Evolutionary conservation across 1,140 invertebrate species (phyloP), one percentile per base, ranked within the genome.

Genomic region (Zelostemma sp.): DNA sequence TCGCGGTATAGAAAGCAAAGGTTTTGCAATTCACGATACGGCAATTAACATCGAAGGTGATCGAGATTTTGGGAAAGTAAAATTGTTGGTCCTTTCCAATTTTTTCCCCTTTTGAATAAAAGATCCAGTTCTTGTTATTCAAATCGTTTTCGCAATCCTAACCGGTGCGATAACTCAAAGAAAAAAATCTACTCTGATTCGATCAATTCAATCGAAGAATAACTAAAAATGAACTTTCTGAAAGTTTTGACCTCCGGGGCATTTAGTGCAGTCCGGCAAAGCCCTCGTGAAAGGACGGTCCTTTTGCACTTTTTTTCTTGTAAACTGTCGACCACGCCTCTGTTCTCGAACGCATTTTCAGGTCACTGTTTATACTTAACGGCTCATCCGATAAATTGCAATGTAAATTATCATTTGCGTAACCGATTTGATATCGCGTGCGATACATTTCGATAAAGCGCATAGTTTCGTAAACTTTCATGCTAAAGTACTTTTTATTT

Each of bases 311-410:
- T 60, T 71, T 71, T 74, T 61, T 6, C 17, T 16, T 17, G 60
- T 46, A 41, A 58, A 56, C 56, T 45, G 33, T 28, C n/a, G 67
- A 71, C 72, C 72, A 67, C 72, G 64, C 72, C 72, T 55, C 66
- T 56, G 38, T 59, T 73, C 66, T 69, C 71, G 66, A 73, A 58
- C 57, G 43, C 60, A 67, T 70, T 73, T 69, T 69, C 65, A 73
- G 65, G 62, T 73, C 64, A 63, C 59, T 64, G 59, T 65, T 47
- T 31, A 21, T 40, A 41, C 60, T 61, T 61, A 57, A 68, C 47
- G 59, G 56, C 64, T 51, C 65, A 61, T 60, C 67, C 55, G 21
- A 69, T 63, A 61, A 72, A 46, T 35, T 18, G 40, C 17, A 6
- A 25, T 21, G 33, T 25, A 33, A 12, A 3, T 18, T 40, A 38